phyloP scores from a whole-genome alignment of 2,113 vertebrate species.

The Dromaius novaehollandiae region DNA sequence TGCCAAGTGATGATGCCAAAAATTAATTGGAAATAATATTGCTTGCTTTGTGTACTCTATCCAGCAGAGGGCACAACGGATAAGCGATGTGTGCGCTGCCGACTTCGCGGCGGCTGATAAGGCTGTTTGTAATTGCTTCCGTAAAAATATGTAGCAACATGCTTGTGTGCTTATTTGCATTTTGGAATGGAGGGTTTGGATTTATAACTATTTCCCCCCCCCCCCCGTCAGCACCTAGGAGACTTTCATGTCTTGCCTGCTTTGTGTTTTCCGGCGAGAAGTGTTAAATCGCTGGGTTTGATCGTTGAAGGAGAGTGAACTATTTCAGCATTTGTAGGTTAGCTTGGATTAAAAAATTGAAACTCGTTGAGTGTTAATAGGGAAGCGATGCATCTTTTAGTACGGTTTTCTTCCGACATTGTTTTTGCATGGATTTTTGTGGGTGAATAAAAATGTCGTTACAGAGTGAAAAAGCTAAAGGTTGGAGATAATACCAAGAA shows the following conservation, averaged over 20 bases:
- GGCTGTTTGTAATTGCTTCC: constrained; percentile 66
- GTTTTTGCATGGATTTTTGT: constrained; percentile 30
- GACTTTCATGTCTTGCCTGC: background rate
- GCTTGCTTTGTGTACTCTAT: constrained; percentile 64
- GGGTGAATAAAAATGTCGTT: constrained; percentile 43
- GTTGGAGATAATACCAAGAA: constrained; percentile 12
- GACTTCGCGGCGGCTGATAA: constrained; percentile 38
- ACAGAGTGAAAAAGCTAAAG: constrained; percentile 11
- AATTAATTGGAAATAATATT: constrained; percentile 74
- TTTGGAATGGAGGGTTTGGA: constrained; percentile 72
- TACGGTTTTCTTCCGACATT: background rate
- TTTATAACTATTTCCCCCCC: constrained; percentile 62
- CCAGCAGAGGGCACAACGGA: constrained; percentile 82
- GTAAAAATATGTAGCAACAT: constrained; percentile 76
- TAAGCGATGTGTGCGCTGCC: constrained; percentile 38
- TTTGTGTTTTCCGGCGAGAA: constrained; percentile 40
- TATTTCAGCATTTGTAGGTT: constrained; percentile 36
- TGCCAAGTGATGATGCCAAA: constrained; percentile 77
- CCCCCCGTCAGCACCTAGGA: background rate
- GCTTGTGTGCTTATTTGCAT: constrained; percentile 75
- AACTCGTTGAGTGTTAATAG: constrained; percentile 25
- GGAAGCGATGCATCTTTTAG: background rate
- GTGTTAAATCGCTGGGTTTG: constrained; percentile 60
- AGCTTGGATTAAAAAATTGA: constrained; percentile 53
- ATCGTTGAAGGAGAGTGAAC: constrained; percentile 61